Evolutionary conservation across 2,113 vertebrate genomes (phyloP).

Genomic region (Lepus europaeus): DNA sequence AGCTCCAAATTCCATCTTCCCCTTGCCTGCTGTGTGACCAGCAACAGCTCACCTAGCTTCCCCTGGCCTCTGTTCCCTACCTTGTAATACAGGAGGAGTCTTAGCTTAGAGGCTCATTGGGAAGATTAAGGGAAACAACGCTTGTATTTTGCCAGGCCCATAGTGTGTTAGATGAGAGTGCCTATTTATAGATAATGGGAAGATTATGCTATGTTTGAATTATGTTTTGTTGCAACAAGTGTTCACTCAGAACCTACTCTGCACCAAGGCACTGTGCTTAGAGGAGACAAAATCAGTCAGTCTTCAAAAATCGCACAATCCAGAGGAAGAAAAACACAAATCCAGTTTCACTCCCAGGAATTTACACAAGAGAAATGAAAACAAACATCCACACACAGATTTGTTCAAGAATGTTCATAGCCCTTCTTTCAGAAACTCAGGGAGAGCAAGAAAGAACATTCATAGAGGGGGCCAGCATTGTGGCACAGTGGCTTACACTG

Average conservation of each 20-base stretch:
- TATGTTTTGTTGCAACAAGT: neutral
- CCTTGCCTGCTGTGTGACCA: neutral
- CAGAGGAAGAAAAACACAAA: neutral
- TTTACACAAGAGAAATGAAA: neutral
- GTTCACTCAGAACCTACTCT: neutral
- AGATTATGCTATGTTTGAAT: conserved; percentile 9
- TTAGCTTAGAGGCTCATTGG: neutral
- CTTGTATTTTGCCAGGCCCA: neutral
- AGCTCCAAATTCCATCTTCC: neutral
- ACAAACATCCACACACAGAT: neutral
- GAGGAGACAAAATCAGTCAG: conserved; percentile 4
- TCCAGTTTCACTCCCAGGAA: neutral
- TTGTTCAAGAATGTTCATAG: neutral
- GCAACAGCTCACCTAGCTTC: neutral
- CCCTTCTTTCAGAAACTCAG: no score
- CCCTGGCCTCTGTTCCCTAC: neutral
- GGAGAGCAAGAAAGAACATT: no score
- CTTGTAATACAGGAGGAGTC: neutral
- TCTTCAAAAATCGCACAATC: neutral
- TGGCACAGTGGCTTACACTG: no score
- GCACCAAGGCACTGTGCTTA: neutral
- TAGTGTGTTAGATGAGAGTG: neutral
- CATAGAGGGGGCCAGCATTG: no score
- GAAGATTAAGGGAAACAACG: conserved; percentile 9
- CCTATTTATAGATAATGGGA: neutral